A percentile compares a stretch with the other conserved stretches of the same genome.
These are phyloP conservation scores for Leptinotarsa rubiginosa DNA, from an alignment of 2,888 invertebrate species.

Conservation along the genomic window DNA sequence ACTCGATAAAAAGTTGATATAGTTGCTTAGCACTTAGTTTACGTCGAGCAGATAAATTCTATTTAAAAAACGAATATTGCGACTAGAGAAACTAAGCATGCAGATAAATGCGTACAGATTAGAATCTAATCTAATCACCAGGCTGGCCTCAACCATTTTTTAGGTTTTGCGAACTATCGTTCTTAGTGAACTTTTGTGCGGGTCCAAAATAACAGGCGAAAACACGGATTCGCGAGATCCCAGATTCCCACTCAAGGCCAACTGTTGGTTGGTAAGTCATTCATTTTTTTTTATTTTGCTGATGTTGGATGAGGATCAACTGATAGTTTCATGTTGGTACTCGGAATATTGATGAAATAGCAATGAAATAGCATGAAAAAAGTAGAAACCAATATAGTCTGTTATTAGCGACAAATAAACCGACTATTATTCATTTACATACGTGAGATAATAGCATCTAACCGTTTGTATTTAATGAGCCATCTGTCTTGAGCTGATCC, in stretches of 20 bases:
- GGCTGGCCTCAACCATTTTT: slow-evolving; percentile 39
- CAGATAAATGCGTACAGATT: slow-evolving; percentile 42
- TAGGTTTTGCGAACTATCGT: slow-evolving; percentile 37
- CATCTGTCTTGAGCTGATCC: too few relatives aligned
- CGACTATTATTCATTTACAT: too few relatives aligned
- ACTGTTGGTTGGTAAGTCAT: slow-evolving; percentile 1
- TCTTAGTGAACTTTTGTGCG: slow-evolving; percentile 38
- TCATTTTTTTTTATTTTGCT: background rate
- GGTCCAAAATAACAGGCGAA: slow-evolving; percentile 22
- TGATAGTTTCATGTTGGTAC: too few relatives aligned
- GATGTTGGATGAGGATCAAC: background rate
- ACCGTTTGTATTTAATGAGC: too few relatives aligned
- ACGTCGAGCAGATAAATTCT: slow-evolving; percentile 12
- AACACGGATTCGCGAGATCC: background rate
- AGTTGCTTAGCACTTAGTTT: slow-evolving; percentile 11
- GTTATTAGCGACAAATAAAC: too few relatives aligned
- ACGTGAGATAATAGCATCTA: too few relatives aligned
- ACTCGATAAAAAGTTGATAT: slow-evolving; percentile 7
- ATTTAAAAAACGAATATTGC: slow-evolving; percentile 31
- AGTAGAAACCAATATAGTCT: too few relatives aligned
- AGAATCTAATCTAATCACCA: slow-evolving; percentile 43
- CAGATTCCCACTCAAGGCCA: background rate
- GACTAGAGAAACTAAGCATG: slow-evolving; percentile 41
- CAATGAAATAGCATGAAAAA: too few relatives aligned
- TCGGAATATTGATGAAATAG: too few relatives aligned